A percentile compares a stretch with the other conserved stretches of the same genome.
These are phyloP conservation scores for Mastomys coucha DNA, from an alignment of 2,113 vertebrate species.

Conservation along the genomic window DNA sequence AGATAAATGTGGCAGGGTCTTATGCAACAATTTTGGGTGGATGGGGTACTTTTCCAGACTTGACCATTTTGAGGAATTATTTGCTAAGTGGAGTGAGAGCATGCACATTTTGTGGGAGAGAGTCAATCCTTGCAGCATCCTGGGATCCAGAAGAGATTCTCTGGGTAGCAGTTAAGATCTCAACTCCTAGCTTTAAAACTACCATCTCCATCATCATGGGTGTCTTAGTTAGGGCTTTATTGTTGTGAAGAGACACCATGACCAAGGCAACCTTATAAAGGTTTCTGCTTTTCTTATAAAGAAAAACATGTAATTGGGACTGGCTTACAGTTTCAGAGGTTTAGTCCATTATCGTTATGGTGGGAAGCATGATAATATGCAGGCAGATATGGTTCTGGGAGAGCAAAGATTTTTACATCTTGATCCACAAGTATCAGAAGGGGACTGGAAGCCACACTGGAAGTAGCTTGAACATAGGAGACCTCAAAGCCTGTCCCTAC, in stretches of 20 bases:
- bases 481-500: not conserved
- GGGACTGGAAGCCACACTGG: not conserved
- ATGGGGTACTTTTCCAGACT: not conserved
- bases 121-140: not conserved
- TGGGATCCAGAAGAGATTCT: not conserved
- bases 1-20: not conserved
- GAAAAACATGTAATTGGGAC: not conserved
- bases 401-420: not conserved
- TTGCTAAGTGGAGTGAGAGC: not conserved
- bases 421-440: not conserved
- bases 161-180: not conserved
- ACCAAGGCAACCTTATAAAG: too few relatives aligned
- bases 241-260: not conserved
- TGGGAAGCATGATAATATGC: not conserved
- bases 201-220: not conserved
- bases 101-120: not conserved
- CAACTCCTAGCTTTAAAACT: not conserved
- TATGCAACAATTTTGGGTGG: not conserved
- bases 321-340: not conserved
- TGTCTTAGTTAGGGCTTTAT: not conserved
- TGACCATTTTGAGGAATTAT: not conserved
- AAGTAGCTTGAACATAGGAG: not conserved
- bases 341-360: not conserved
- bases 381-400: not conserved
- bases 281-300: too few relatives aligned